phyloP scores from a whole-genome alignment of 2,797 vertebrate species.

The Oryzias dopingdopingensis region DNA sequence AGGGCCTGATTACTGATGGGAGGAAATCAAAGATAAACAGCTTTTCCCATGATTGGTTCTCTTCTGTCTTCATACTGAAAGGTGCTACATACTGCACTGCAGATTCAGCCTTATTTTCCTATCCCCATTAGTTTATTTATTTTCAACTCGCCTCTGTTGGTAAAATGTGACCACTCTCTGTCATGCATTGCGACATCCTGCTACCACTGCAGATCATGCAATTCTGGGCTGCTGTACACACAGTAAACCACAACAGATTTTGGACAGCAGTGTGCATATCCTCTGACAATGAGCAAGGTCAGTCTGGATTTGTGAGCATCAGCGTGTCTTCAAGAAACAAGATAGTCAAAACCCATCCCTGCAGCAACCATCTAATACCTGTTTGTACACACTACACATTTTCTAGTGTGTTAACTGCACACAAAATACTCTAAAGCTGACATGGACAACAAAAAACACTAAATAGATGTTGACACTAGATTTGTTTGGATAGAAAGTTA shows the following conservation, averaged over 20 bases:
- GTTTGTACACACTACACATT: slow-evolving; percentile 26
- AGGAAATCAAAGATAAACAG: slow-evolving; percentile 68
- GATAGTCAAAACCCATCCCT: slow-evolving; percentile 23
- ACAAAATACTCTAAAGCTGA: slow-evolving; percentile 19
- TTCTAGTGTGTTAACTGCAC: slow-evolving; percentile 17
- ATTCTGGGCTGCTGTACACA: slow-evolving; percentile 12
- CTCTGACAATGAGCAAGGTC: slow-evolving; percentile 51
- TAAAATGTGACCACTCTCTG: slow-evolving; percentile 27
- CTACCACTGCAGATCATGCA: slow-evolving; percentile 21
- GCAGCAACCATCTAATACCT: slow-evolving; percentile 4
- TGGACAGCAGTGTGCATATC: slow-evolving; percentile 8
- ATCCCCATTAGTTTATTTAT: slow-evolving; percentile 43
- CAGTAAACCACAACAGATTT: slow-evolving; percentile 33
- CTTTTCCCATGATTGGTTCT: slow-evolving; percentile 46
- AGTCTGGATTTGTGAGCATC: slow-evolving; percentile 42
- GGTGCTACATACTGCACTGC: slow-evolving; percentile 17
- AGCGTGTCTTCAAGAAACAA: slow-evolving; percentile 31
- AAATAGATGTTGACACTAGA: slow-evolving; percentile 40
- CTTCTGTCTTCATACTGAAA: slow-evolving; percentile 29
- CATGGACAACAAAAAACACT: slow-evolving; percentile 19
- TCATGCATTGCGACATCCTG: slow-evolving; percentile 27
- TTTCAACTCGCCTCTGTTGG: slow-evolving; percentile 33
- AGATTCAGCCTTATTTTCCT: slow-evolving; percentile 44
- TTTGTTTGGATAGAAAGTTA: slow-evolving; percentile 48
- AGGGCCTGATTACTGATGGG: slow-evolving; percentile 65